phyloP scores from a whole-genome alignment of 1,140 invertebrate genomes.

The Hyles vespertilio region DNA sequence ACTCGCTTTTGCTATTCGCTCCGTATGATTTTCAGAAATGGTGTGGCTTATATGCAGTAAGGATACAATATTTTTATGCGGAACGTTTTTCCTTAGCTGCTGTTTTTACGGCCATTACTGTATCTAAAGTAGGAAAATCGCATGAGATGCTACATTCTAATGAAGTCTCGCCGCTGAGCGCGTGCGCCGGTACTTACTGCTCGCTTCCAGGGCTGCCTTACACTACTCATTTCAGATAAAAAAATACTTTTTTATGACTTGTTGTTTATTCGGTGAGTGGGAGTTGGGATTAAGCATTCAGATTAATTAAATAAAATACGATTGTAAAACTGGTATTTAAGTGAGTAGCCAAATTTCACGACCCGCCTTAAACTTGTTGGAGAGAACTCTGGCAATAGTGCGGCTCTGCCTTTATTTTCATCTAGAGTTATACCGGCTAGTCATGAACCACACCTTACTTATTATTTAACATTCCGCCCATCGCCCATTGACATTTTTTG shows the following conservation, averaged over 20 bases:
- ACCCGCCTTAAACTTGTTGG: too few relatives aligned
- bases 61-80: slow-evolving; percentile 75
- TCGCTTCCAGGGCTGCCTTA: slow-evolving; percentile 35
- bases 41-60: slow-evolving; percentile 60
- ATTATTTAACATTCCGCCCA: too few relatives aligned
- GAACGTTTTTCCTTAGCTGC: slow-evolving; percentile 55
- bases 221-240: neutral
- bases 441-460: too few relatives aligned
- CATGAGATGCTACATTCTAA: slow-evolving; percentile 71
- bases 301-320: too few relatives aligned
- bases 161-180: slow-evolving; percentile 54
- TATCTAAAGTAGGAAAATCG: slow-evolving; percentile 73
- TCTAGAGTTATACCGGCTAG: too few relatives aligned
- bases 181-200: slow-evolving; percentile 60
- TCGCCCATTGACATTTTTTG: too few relatives aligned
- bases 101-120: slow-evolving; percentile 67
- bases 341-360: too few relatives aligned
- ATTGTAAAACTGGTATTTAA: too few relatives aligned
- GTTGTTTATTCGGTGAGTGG: too few relatives aligned
- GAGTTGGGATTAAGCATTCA: too few relatives aligned
- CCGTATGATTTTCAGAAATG: slow-evolving; percentile 76
- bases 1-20: slow-evolving; percentile 58
- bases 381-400: too few relatives aligned
- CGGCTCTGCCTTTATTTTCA: too few relatives aligned
- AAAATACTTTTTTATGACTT: neutral